These are phyloP conservation scores for Drosophila stalkeri DNA, from an alignment of 2,888 invertebrate genomes.

Conservation along the genomic window DNA sequence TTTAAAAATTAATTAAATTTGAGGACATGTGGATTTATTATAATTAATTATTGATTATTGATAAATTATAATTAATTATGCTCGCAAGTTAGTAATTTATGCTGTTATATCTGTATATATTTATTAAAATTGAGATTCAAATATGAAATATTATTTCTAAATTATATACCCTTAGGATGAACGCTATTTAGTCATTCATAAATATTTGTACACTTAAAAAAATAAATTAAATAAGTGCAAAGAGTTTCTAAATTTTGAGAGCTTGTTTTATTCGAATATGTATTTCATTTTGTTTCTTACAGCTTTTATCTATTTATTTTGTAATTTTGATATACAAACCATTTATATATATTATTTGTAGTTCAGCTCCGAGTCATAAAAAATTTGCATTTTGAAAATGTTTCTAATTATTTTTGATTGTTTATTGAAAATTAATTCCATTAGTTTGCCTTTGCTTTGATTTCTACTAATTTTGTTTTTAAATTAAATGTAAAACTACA, in stretches of 20 bases:
- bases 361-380: not conserved
- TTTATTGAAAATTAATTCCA: constrained; percentile 62
- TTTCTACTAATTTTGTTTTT: constrained; percentile 58
- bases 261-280: not conserved
- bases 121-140: no score
- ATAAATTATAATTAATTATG: not conserved
- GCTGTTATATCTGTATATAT: no score
- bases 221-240: not conserved
- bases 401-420: constrained; percentile 35
- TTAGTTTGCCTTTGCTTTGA: constrained; percentile 49
- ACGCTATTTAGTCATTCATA: no score
- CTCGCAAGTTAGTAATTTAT: not conserved
- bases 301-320: no score
- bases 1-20: not conserved
- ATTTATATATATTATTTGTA: not conserved
- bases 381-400: not conserved
- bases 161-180: no score
- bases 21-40: not conserved
- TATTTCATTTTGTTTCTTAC: no score
- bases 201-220: no score
- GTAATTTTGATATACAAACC: not conserved
- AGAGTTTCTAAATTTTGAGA: not conserved
- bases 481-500: constrained; percentile 74
- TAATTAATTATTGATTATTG: no score
- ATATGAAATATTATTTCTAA: no score